Evolutionary conservation across 2,888 invertebrate genomes (phyloP).

Genomic region (Hydrotaea diabolus): DNA sequence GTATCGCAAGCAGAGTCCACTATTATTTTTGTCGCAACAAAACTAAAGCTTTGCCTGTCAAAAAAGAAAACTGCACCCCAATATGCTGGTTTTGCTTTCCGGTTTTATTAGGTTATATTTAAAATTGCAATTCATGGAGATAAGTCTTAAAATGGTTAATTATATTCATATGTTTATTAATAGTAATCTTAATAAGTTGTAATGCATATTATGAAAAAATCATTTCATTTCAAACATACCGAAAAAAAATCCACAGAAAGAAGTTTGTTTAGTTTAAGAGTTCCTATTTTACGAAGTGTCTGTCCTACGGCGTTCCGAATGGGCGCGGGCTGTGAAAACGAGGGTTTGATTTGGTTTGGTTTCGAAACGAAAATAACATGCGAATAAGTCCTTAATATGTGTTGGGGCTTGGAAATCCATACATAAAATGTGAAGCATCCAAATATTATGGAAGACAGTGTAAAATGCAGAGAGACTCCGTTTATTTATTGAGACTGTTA

Average conservation of each 20-base stretch:
- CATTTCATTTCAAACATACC: constrained; percentile 60
- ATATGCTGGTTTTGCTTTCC: background rate
- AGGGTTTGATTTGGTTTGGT: constrained; percentile 21
- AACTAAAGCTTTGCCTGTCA: too few relatives aligned
- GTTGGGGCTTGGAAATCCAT: background rate
- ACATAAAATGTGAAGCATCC: constrained; percentile 34
- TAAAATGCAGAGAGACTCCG: constrained; percentile 47
- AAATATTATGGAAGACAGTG: constrained; percentile 34
- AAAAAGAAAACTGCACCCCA: too few relatives aligned
- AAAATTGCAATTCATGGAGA: constrained; percentile 15
- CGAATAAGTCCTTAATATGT: background rate
- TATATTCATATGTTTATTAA: constrained; percentile 2
- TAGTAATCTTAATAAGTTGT: background rate
- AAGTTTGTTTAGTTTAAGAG: constrained; percentile 42
- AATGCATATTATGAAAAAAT: constrained; percentile 3
- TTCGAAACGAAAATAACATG: constrained; percentile 12
- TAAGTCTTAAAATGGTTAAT: constrained; percentile 4
- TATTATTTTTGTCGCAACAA: too few relatives aligned
- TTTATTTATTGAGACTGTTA: constrained; percentile 2
- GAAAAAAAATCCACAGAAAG: constrained; percentile 61
- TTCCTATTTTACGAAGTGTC: constrained; percentile 52
- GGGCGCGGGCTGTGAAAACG: constrained; percentile 40
- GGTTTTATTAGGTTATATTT: background rate
- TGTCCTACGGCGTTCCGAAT: constrained; percentile 39
- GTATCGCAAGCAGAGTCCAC: too few relatives aligned